These are phyloP conservation scores for Gryon sp. DNA, from an alignment of 1,140 invertebrate genomes.

Conservation along the genomic window DNA sequence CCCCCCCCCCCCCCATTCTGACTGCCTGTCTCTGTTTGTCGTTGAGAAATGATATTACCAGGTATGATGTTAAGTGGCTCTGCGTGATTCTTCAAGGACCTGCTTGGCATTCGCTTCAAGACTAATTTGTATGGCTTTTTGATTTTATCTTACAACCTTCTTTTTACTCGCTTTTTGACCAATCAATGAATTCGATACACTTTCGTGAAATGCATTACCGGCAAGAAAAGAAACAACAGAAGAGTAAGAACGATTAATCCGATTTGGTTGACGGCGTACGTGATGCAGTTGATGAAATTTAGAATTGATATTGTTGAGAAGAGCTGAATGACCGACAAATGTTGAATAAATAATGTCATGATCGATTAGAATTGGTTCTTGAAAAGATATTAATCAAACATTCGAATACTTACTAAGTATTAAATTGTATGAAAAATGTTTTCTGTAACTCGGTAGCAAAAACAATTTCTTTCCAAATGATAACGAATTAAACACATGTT, in stretches of 20 bases:
- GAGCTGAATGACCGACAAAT: slow-evolving; percentile 2
- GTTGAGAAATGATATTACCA: slow-evolving; percentile 35
- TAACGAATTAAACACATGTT: no score
- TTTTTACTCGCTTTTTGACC: slow-evolving; percentile 44
- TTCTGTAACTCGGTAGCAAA: no score
- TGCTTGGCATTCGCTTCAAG: slow-evolving; percentile 51
- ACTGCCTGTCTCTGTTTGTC: slow-evolving; percentile 1
- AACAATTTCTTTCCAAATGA: no score
- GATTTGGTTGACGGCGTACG: no score
- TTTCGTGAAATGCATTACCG: no score
- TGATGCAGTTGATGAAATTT: slow-evolving; percentile 45
- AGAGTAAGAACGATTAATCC: no score
- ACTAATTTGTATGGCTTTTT: slow-evolving; percentile 57
- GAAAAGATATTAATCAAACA: no score
- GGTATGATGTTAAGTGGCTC: slow-evolving; percentile 47
- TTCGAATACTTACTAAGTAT: background rate
- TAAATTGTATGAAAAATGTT: no score
- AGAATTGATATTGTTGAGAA: background rate
- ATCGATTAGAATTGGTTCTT: no score
- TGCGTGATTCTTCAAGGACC: slow-evolving; percentile 58
- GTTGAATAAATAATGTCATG: slow-evolving; percentile 5
- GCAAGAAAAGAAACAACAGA: no score
- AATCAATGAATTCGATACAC: slow-evolving; percentile 59
- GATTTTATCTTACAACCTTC: slow-evolving; percentile 42
- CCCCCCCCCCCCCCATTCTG: slow-evolving; percentile 5